phyloP scores from a whole-genome alignment of 2,888 invertebrate genomes.

The Lithophane ornitopus region DNA sequence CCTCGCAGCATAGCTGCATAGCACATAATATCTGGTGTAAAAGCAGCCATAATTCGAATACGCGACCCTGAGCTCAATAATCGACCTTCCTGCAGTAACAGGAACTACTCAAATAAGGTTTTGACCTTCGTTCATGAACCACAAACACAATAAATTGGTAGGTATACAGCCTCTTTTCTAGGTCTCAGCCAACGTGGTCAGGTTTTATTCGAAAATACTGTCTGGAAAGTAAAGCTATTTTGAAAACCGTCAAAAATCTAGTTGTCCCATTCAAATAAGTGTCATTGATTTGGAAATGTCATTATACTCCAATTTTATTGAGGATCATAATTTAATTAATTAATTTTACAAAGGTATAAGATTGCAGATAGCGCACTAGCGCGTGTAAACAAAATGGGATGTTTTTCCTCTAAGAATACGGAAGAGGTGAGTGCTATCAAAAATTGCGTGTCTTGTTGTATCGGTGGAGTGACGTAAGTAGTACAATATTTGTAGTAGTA shows the following conservation, averaged over 20 bases:
- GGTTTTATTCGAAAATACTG: constrained; percentile 63
- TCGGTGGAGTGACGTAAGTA: constrained; percentile 24
- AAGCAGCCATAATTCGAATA: background rate
- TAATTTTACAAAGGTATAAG: constrained; percentile 69
- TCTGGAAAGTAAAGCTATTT: constrained; percentile 67
- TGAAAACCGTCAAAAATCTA: constrained; percentile 84
- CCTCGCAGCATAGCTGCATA: too few species aligned
- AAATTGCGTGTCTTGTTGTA: background rate
- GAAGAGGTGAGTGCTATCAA: constrained; percentile 76
- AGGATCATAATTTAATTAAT: constrained; percentile 75
- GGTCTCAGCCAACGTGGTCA: constrained; percentile 34
- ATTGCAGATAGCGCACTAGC: constrained; percentile 54
- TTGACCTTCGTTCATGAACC: background rate
- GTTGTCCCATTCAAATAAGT: constrained; percentile 82
- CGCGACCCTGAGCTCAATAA: constrained; percentile 6
- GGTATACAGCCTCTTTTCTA: constrained; percentile 12
- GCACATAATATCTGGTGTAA: too few species aligned
- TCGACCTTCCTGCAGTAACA: too few species aligned
- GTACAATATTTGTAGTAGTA: background rate
- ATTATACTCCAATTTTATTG: constrained; percentile 82
- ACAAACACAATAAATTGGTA: background rate
- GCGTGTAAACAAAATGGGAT: constrained; percentile 81
- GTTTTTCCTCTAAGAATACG: constrained; percentile 79
- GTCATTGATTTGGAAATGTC: constrained; percentile 86
- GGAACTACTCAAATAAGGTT: background rate